These are phyloP conservation scores for Trissolcus basalis DNA, from an alignment of 1,140 invertebrate species.

Conservation along the genomic window DNA sequence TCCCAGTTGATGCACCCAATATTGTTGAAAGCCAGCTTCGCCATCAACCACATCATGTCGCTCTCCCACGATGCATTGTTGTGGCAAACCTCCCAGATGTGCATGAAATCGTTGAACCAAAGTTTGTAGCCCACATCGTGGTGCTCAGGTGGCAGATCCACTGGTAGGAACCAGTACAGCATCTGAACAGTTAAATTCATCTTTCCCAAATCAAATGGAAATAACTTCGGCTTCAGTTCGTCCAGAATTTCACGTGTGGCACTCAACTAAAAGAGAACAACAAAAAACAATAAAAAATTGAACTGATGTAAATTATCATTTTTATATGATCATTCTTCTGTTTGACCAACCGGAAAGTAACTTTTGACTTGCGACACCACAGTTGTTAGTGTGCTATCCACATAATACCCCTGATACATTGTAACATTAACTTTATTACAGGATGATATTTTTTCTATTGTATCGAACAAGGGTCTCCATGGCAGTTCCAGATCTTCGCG, in stretches of 20 bases:
- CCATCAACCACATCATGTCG: constrained; percentile 84
- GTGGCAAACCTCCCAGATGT: constrained; percentile 85
- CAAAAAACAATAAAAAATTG: constrained; percentile 5
- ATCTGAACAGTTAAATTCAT: constrained; percentile 80
- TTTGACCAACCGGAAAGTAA: constrained; percentile 71
- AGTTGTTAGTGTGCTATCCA: constrained; percentile 60
- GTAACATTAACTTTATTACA: constrained; percentile 74
- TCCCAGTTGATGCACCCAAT: constrained; percentile 93
- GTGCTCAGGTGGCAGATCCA: constrained; percentile 80
- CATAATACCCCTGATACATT: constrained; percentile 80
- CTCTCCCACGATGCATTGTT: constrained; percentile 84
- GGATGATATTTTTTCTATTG: constrained; percentile 76
- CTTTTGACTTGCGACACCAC: constrained; percentile 65
- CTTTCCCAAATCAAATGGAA: constrained; percentile 80
- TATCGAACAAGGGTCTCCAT: constrained; percentile 91
- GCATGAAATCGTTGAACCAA: constrained; percentile 91
- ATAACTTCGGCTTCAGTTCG: constrained; percentile 86
- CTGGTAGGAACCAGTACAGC: constrained; percentile 87
- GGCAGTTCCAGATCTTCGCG: constrained; percentile 88
- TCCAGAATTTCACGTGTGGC: constrained; percentile 93
- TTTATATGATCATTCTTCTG: too few species aligned
- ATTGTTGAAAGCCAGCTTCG: constrained; percentile 83
- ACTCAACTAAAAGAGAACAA: constrained; percentile 62
- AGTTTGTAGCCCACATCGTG: constrained; percentile 82
- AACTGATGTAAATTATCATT: too few species aligned